phyloP scores from a whole-genome alignment of 2,888 invertebrate genomes.

The Leptinotarsa haldemani region DNA sequence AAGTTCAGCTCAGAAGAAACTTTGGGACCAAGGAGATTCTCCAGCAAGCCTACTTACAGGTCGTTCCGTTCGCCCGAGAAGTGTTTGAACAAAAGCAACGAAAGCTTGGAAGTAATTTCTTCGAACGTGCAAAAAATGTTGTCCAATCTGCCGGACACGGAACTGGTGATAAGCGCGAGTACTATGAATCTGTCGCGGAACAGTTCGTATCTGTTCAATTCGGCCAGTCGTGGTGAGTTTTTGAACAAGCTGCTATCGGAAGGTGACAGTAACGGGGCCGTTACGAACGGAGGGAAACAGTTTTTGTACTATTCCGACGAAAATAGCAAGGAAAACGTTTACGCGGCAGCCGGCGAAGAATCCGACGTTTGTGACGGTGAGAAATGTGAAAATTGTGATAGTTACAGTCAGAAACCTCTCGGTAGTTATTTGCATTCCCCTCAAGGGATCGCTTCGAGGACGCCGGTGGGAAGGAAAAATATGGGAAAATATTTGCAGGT shows the following conservation, averaged over 20 bases:
- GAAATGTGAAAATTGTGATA: constrained; percentile 48
- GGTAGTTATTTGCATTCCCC: constrained; percentile 63
- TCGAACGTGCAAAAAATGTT: constrained; percentile 70
- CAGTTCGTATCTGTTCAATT: constrained; percentile 52
- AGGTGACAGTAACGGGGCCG: constrained; percentile 21
- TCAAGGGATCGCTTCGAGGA: constrained; percentile 63
- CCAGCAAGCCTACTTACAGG: constrained; percentile 40
- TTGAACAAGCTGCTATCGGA: constrained; percentile 38
- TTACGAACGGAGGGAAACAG: constrained; percentile 36
- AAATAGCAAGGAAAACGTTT: constrained; percentile 29
- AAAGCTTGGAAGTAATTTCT: constrained; percentile 63
- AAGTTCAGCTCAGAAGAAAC: constrained; percentile 62
- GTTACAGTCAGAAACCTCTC: constrained; percentile 57
- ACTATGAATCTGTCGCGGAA: constrained; percentile 54
- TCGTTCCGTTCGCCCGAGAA: constrained; percentile 51
- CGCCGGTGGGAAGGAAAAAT: constrained; percentile 63
- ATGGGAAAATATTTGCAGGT: constrained; percentile 64
- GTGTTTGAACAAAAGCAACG: constrained; percentile 57
- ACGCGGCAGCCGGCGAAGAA: constrained; percentile 28
- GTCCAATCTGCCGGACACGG: constrained; percentile 67
- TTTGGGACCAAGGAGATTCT: constrained; percentile 47
- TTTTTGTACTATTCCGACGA: constrained; percentile 46
- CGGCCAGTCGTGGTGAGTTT: constrained; percentile 41
- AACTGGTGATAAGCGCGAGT: constrained; percentile 60
- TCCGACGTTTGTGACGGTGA: constrained; percentile 47